Evolutionary conservation across 2,113 vertebrate genomes (phyloP).

Genomic region (Megaceryle maxima): DNA sequence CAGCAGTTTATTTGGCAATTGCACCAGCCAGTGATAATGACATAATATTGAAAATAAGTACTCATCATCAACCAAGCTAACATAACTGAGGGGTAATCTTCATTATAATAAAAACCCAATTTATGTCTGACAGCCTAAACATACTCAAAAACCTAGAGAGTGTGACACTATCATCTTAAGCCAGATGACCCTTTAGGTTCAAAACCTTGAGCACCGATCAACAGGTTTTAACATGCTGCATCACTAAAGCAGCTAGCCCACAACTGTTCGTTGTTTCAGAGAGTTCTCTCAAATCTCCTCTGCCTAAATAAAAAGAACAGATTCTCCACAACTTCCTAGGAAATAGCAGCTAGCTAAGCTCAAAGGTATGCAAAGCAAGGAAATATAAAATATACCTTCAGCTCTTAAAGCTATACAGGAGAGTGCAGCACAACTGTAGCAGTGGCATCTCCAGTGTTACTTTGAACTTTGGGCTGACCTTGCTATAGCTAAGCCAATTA

Average conservation of each 20-base stretch:
- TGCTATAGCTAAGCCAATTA: not conserved
- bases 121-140: not conserved
- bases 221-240: not conserved
- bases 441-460: not conserved
- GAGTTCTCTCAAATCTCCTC: not conserved
- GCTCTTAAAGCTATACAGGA: not conserved
- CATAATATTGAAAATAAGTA: not conserved
- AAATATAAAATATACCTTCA: not conserved
- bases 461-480: not conserved
- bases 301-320: not conserved
- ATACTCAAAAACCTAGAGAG: not conserved
- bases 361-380: not conserved
- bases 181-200: not conserved
- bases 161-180: not conserved
- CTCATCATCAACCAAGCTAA: not conserved
- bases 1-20: not conserved
- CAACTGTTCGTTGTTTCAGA: not conserved
- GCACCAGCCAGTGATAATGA: not conserved
- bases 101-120: not conserved
- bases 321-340: not conserved
- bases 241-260: not conserved
- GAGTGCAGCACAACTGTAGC: not conserved
- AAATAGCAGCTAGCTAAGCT: not conserved
- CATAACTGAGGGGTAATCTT: not conserved
- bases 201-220: not conserved